Percentiles rank a stretch among this genome's conserved stretches.
phyloP scores from a whole-genome alignment of 2,113 vertebrate genomes.

The Antidorcas marsupialis region DNA sequence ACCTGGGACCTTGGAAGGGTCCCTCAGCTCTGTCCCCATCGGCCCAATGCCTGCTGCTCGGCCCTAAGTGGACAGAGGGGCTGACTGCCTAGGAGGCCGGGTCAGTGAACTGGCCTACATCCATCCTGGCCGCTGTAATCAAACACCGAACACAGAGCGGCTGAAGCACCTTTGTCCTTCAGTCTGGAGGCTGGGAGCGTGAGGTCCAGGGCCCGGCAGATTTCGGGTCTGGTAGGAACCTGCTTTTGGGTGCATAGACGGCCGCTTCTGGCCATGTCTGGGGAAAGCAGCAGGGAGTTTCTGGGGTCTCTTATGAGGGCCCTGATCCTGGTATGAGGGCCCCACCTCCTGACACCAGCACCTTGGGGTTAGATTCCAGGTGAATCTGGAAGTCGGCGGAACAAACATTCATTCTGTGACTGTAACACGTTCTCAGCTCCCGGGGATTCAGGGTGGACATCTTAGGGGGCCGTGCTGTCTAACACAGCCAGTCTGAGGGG shows the following conservation, averaged over 20 bases:
- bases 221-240: not conserved
- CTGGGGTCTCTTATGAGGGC: not conserved
- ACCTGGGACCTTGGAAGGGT: not conserved
- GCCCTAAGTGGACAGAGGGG: not conserved
- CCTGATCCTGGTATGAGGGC: accelerated
- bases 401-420: not conserved
- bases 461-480: not conserved
- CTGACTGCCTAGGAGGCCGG: accelerated
- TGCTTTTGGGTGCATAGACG: accelerated
- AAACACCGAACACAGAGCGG: accelerated
- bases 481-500: not conserved
- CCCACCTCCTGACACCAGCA: not conserved
- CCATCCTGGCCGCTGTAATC: accelerated
- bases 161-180: not conserved
- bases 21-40: not conserved
- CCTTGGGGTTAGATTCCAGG: accelerated
- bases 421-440: accelerated
- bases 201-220: not conserved
- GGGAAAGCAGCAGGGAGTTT: not conserved
- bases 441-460: accelerated
- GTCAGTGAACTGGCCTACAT: not conserved
- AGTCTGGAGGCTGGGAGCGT: not conserved
- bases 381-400: accelerated
- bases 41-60: accelerated
- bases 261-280: not conserved